Percentiles rank a stretch among this genome's conserved stretches.
phyloP scores from a whole-genome alignment of 2,797 vertebrate species.

The Eospalax fontanierii region DNA sequence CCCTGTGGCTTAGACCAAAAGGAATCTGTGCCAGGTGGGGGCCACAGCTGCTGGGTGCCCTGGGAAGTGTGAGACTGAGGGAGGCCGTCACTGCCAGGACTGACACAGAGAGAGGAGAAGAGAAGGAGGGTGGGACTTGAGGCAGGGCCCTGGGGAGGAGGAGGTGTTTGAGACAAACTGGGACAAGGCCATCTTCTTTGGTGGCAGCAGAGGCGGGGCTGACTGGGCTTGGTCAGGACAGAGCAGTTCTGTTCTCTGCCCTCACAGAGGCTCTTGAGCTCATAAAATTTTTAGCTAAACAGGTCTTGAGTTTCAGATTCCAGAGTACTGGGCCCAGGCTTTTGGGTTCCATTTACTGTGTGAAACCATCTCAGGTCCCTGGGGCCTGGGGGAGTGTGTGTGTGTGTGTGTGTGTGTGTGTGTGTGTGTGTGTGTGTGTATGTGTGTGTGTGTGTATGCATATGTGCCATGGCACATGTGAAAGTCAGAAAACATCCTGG shows the following conservation, averaged over 20 bases:
- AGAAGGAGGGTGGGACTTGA: not conserved
- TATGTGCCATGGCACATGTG: too few relatives aligned
- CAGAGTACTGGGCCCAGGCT: slow-evolving; percentile 20
- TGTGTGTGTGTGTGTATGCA: not conserved
- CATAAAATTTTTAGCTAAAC: slow-evolving; percentile 84
- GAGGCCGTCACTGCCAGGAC: not conserved
- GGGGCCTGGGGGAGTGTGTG: not conserved
- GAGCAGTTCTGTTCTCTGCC: slow-evolving; percentile 76
- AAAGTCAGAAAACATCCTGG: too few relatives aligned
- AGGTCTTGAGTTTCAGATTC: slow-evolving; percentile 79
- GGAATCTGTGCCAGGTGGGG: too few relatives aligned
- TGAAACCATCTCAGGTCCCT: slow-evolving; percentile 2
- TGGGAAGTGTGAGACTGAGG: not conserved
- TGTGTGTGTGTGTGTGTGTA: not conserved
- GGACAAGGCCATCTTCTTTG: not conserved
- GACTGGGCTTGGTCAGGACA: not conserved
- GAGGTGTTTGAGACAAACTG: not conserved
- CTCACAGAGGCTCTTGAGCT: slow-evolving; percentile 53
- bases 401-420: not conserved
- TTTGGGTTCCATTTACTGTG: slow-evolving; percentile 61
- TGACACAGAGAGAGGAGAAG: not conserved
- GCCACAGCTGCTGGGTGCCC: not conserved
- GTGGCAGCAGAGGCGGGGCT: not conserved
- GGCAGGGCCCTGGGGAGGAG: not conserved
- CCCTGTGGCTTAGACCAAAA: not conserved